Conservation (phyloP, 2,113 vertebrate genomes). For the Megaptera novaeangliae region DNA sequence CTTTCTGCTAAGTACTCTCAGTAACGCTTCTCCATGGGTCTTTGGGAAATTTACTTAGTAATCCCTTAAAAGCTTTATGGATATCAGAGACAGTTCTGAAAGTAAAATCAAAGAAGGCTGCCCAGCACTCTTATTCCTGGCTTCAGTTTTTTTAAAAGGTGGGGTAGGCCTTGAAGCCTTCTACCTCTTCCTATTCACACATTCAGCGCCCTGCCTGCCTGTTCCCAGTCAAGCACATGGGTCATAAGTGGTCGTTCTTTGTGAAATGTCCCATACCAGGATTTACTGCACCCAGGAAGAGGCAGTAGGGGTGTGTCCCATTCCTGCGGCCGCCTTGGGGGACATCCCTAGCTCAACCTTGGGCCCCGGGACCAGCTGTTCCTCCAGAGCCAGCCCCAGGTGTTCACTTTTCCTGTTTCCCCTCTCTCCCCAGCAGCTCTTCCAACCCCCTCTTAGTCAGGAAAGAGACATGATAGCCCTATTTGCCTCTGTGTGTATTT, state of each 20-base stretch:
- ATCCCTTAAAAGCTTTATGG: conserved; percentile 44
- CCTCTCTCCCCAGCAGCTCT: neutral
- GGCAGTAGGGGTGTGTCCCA: neutral
- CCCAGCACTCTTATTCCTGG: neutral
- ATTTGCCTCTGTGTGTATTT: neutral
- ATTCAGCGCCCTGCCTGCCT: neutral
- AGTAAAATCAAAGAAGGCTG: neutral
- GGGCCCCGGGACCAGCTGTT: no score
- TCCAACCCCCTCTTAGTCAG: neutral
- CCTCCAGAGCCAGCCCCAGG: neutral
- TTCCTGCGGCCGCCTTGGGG: neutral
- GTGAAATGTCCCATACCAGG: neutral
- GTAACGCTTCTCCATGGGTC: neutral
- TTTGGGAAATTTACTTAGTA: conserved; percentile 28
- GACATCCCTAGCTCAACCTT: neutral
- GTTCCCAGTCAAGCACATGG: neutral
- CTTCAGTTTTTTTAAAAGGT: neutral
- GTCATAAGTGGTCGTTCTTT: neutral
- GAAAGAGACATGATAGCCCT: neutral
- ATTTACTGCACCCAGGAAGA: neutral
- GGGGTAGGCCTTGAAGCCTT: neutral
- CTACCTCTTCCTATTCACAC: neutral
- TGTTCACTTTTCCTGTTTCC: neutral
- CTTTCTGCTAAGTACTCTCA: neutral
- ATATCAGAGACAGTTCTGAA: conserved; percentile 26